phyloP scores from a whole-genome alignment of 1,140 invertebrate genomes.

The Drosophila prosaltans region DNA sequence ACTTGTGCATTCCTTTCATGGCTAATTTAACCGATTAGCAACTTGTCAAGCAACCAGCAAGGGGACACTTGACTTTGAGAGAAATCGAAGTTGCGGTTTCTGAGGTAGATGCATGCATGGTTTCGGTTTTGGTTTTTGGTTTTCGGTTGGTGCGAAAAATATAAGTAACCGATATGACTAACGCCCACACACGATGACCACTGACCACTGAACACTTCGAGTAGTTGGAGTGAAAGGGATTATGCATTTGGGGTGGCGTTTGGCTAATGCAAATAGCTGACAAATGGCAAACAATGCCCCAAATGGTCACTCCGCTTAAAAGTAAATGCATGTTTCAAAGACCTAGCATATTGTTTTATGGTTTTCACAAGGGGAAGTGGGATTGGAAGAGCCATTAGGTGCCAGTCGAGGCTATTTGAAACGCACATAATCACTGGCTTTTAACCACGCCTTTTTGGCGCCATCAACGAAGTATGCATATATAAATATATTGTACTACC shows the following conservation, averaged over 20 bases:
- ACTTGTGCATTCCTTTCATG: slow-evolving; percentile 73
- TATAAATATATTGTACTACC: neutral
- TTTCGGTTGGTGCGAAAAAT: slow-evolving; percentile 18
- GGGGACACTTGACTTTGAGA: slow-evolving; percentile 26
- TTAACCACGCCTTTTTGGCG: slow-evolving; percentile 61
- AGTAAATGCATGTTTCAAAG: slow-evolving; percentile 32
- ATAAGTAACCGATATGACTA: slow-evolving; percentile 64
- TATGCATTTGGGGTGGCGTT: slow-evolving; percentile 5
- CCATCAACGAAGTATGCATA: slow-evolving; percentile 24
- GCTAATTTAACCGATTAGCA: slow-evolving; percentile 81
- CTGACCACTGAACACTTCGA: slow-evolving; percentile 10
- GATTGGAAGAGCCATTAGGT: slow-evolving; percentile 21
- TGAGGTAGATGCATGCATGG: slow-evolving; percentile 49
- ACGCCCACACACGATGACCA: slow-evolving; percentile 72
- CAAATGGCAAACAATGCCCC: slow-evolving; percentile 51
- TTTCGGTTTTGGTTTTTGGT: slow-evolving; percentile 38
- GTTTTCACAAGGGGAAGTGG: neutral
- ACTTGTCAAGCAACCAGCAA: slow-evolving; percentile 46
- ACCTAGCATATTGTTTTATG: neutral
- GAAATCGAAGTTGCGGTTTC: slow-evolving; percentile 37
- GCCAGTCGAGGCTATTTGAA: slow-evolving; percentile 16
- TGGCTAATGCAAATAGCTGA: slow-evolving; percentile 54
- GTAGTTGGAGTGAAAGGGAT: neutral
- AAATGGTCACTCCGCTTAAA: slow-evolving; percentile 39
- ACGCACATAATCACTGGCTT: slow-evolving; percentile 52